Conservation (phyloP, 2,888 invertebrate genomes). For the Pantelozetes paolii region DNA sequence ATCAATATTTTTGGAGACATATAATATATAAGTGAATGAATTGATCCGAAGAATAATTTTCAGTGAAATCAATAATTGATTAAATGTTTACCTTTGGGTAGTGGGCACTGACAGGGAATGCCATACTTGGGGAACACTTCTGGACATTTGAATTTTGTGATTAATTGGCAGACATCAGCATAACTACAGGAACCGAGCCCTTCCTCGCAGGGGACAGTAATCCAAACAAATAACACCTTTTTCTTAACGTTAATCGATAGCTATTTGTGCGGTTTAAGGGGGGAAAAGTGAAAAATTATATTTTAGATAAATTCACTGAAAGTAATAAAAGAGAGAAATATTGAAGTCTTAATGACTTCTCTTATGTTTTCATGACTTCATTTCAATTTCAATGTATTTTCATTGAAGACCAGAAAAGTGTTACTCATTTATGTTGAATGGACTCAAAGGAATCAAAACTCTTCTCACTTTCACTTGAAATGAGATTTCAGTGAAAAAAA, state of each 20-base stretch:
- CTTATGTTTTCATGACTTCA: neutral
- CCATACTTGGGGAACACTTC: slow-evolving; percentile 30
- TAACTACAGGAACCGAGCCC: slow-evolving; percentile 33
- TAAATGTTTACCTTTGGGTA: slow-evolving; percentile 1
- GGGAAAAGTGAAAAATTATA: neutral
- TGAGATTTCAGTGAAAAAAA: slow-evolving; percentile 9
- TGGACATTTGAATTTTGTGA: slow-evolving; percentile 15
- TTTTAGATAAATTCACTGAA: no score
- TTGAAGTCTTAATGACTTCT: neutral
- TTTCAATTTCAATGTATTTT: neutral
- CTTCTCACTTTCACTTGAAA: neutral
- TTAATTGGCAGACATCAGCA: slow-evolving; percentile 26
- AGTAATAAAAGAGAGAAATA: no score
- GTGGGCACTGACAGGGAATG: slow-evolving; percentile 38
- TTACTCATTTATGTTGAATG: slow-evolving; percentile 15
- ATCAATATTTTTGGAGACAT: neutral
- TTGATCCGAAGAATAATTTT: neutral
- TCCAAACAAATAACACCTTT: slow-evolving; percentile 29
- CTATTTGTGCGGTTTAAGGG: slow-evolving; percentile 13
- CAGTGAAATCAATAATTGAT: neutral
- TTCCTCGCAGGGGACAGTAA: slow-evolving; percentile 28
- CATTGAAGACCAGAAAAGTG: neutral
- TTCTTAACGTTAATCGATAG: slow-evolving; percentile 34
- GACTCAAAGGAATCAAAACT: neutral
- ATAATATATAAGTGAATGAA: neutral